Base-by-base conservation (phyloP, 2,888 invertebrate species). In the Seira ritae region DNA sequence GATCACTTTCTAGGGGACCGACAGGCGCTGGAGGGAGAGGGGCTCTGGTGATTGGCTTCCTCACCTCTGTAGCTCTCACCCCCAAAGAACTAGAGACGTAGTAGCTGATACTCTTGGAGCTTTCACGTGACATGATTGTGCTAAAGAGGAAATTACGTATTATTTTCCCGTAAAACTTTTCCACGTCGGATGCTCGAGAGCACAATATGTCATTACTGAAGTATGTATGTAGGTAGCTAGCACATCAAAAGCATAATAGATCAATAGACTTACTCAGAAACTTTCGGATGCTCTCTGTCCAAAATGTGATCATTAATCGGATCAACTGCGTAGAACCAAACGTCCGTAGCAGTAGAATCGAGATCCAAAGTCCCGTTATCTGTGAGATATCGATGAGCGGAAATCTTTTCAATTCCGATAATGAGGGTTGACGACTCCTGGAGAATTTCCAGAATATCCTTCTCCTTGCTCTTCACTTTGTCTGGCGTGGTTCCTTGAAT, bases 291-390 rank as follows among this genome's bases (percentile, higher is more conserved):
- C 87, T 96, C 96, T 68, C 95, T 93, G 0, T 93, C 92, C 55
- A 97, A 91, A 87, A 97, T 95, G 71, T 92, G 92, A 85, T 96
- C 96, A 0, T 94, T 94, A 74, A 92, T 92, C 0, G 97, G 96
- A 91, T 97, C 96, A 1, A 97, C 92, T 0, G 95, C 93, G 89
- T 97, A 97, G 90, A 97, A 94, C 96, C 96, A 97, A 4, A 97
- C 93, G 89, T 97, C 97, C 0, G 96, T 96, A 6, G 95, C 96
- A 4, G 93, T 92, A 0, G 93, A 92, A 90, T 96, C 95, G 3
- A 86, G 69, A 88, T 95, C 94, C 20, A 96, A 90, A 0, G 95
- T 95, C 2, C 95, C 95, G 90, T 96, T 96, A 71, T 93, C 94
- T 12, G 94, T 94, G 10, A 95, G 90, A 87, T 92, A 94, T 90